Base-by-base conservation (phyloP, 30 jellyfish, hydroid and myxozoan species). In the Aurelia sp. region DNA sequence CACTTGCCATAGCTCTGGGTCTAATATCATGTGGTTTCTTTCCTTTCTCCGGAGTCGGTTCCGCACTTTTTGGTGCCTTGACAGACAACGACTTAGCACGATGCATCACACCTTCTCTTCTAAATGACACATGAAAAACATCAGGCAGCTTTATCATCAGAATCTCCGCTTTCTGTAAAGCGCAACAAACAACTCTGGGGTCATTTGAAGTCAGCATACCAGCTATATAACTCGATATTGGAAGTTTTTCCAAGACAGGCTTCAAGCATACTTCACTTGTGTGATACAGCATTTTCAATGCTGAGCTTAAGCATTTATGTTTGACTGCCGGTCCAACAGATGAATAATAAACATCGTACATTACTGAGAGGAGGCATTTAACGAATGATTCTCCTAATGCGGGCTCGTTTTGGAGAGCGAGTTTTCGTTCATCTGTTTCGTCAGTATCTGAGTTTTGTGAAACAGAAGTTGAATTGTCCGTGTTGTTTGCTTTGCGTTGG, bases 81-180 rank as follows among this genome's bases (percentile, higher is more conserved):
- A 61, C 73, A 4, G 96, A 74, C 69, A 88, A 68, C 47, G 89
- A 62, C 71, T 55, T 78, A 12, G 94, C 82, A 55, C 88, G 87
- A 62, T 93, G 98, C 98, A 93, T 93, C 37, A 93, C 98, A 22
- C 98, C 98, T 58, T 93, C 98, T 31, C 97, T 81, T 50, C 98
- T 91, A 55, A 93, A 93, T 44, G 81, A 87, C 12, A 93, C 98
- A 67, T 93, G 97, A 67, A 93, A 93, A 2, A 86, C 79, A 70
- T 93, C 97, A 2, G 98, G 90, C 52, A 93, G 86, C 69, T 93
- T 93, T 31, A 85, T 59, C 98, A 93, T 93, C 79, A 93, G 70
- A 23, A 93, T 93, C 17, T 93, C 98, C 11, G 97, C 91, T 74
- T 86, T 93, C 62, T 93, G 98, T 50, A 93, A 40, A 30, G 98